Evolutionary conservation across 2,113 vertebrate species (phyloP), one percentile per base, ranked within the genome.

Genomic region (Xyliphius kryptos): DNA sequence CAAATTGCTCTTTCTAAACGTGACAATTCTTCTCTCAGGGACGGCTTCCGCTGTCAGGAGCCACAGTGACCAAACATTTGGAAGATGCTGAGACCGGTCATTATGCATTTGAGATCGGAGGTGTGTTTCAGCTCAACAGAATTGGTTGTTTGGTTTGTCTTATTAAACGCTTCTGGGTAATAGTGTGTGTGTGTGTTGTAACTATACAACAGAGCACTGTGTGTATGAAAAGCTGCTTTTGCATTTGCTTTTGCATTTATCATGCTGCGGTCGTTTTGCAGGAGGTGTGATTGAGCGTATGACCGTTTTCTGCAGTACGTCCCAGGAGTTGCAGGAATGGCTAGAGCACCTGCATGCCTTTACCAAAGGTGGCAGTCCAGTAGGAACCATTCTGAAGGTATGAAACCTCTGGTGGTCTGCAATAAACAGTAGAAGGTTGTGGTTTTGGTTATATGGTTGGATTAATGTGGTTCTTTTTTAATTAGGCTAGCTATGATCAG

Each of bases 241-340:
- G n/a, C n/a, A n/a, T n/a, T n/a, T n/a, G n/a, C n/a, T n/a, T n/a
- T n/a, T n/a, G n/a, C n/a, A n/a, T n/a, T n/a, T n/a, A n/a, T n/a
- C n/a, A n/a, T n/a, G n/a, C n/a, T n/a, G n/a, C n/a, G n/a, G n/a
- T n/a, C n/a, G n/a, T n/a, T n/a, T n/a, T n/a, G n/a, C 79, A 98
- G 95, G 94, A 61, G 85, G 77, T 67, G 63, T 81, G 75, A 78
- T 79, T 0, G 95, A 98, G n/a, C 87, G 89, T 17, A 71, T 89
- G 48, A 90, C 87, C 0, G 89, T 98, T 46, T 89, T 87, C 75
- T 99, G 96, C 79, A 84, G 63, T 76, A 91, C 70, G 77, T 83
- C 79, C 56, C 91, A 92, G 66, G 95, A 98, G 64, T 79, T 93
- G 67, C 91, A 96, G 0, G 94, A 98, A 13, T 99, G 96, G 96